Evolutionary conservation across 2,888 invertebrate genomes (phyloP).

Genomic region (Leptothorax acervorum): DNA sequence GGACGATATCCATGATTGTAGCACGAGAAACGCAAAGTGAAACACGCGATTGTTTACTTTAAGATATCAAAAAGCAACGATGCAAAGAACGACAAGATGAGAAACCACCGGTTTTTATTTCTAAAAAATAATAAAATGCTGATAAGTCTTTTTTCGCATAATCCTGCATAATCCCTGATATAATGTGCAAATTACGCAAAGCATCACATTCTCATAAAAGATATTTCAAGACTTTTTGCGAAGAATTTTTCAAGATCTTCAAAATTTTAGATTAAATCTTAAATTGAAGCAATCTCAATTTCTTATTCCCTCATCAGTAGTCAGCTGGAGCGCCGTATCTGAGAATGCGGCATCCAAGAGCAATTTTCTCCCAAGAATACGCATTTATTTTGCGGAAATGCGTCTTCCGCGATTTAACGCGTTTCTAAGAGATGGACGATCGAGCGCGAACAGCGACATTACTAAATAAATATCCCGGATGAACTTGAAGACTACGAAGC

Average conservation of each 20-base stretch:
- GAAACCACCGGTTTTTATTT: not conserved
- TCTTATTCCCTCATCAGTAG: conserved; percentile 4
- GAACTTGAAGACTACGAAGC: conserved; percentile 5
- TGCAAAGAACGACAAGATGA: not conserved
- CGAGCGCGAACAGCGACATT: not conserved
- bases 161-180: not conserved
- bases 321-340: not conserved
- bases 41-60: not conserved
- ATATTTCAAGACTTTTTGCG: too few species aligned
- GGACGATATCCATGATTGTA: not conserved
- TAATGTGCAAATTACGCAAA: not conserved
- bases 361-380: conserved; percentile 4
- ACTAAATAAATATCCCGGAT: conserved; percentile 14
- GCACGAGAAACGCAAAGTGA: not conserved
- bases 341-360: not conserved
- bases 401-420: not conserved
- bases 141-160: not conserved
- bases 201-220: not conserved
- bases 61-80: not conserved
- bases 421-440: conserved; percentile 25
- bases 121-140: not conserved
- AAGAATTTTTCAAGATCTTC: not conserved
- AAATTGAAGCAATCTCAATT: not conserved
- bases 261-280: conserved; percentile 17
- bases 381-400: not conserved